Percentiles rank a stretch among this genome's conserved stretches.
These are phyloP conservation scores for Oncorhynchus masou DNA, from an alignment of 2,113 vertebrate genomes.

Conservation along the genomic window DNA sequence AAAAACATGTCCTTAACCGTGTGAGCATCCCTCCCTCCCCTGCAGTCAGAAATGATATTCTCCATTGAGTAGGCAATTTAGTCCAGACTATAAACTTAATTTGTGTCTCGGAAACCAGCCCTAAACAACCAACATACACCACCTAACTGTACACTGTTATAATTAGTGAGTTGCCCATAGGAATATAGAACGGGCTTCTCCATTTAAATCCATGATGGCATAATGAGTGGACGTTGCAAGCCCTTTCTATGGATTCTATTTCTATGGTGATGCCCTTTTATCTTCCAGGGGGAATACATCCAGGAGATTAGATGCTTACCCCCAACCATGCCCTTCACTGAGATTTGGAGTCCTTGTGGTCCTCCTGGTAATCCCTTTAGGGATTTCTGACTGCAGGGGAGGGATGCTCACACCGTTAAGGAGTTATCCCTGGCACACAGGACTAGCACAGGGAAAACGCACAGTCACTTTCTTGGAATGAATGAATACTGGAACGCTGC, in stretches of 20 bases:
- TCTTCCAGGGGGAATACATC: slow-evolving; percentile 32
- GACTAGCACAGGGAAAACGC: neutral
- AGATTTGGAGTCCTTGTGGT: slow-evolving; percentile 46
- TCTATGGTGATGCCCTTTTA: too few species aligned
- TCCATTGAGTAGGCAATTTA: too few species aligned
- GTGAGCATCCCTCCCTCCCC: too few species aligned
- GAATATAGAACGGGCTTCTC: too few species aligned
- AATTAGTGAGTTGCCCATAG: too few species aligned
- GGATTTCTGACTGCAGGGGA: slow-evolving; percentile 40
- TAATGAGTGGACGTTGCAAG: too few species aligned
- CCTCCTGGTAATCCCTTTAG: slow-evolving; percentile 61
- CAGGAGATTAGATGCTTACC: slow-evolving; percentile 48
- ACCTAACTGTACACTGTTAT: neutral
- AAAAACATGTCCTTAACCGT: too few species aligned
- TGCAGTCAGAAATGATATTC: too few species aligned
- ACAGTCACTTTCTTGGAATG: neutral
- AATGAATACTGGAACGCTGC: neutral
- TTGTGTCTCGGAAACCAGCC: too few species aligned
- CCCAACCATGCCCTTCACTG: slow-evolving; percentile 48
- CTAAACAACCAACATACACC: too few species aligned
- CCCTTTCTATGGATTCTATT: too few species aligned
- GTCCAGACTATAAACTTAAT: neutral
- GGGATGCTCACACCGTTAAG: slow-evolving; percentile 33
- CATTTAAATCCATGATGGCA: too few species aligned
- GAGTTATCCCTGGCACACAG: slow-evolving; percentile 32